phyloP scores from a whole-genome alignment of 2,797 vertebrate genomes.

The Rhabdomys pumilio region DNA sequence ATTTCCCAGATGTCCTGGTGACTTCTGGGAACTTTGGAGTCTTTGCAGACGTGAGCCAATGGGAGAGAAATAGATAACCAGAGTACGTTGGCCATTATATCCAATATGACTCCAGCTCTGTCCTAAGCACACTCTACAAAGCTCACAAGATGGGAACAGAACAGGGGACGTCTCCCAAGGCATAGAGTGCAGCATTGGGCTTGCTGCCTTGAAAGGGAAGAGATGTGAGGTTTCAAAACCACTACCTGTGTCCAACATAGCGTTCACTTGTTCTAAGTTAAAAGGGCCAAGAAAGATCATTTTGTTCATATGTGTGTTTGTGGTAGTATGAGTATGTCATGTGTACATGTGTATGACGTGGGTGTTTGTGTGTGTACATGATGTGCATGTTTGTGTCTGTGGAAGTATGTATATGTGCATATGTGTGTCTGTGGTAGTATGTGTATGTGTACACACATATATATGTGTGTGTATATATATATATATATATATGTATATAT shows the following conservation, averaged over 20 bases:
- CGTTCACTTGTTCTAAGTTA: neutral
- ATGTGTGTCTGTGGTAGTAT: neutral
- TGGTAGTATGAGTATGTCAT: neutral
- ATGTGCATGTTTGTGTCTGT: neutral
- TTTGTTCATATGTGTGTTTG: neutral
- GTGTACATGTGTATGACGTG: neutral
- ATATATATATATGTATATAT: neutral
- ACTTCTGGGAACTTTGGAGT: neutral
- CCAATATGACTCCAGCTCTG: accelerated
- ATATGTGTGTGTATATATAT: neutral
- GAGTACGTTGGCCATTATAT: accelerated
- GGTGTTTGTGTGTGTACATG: too few species aligned
- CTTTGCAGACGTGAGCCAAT: neutral
- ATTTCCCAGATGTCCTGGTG: neutral
- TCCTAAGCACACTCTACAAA: neutral
- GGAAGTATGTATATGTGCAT: neutral
- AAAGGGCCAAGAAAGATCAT: too few species aligned
- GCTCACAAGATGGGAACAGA: neutral
- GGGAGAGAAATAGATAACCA: neutral
- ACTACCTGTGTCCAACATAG: too few species aligned
- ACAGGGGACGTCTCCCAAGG: neutral
- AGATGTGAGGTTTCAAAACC: neutral
- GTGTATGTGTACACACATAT: neutral
- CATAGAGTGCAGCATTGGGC: neutral
- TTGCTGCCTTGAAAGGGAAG: neutral